Base-by-base conservation (phyloP, 2,888 invertebrate species). In the Cephonodes hylas region DNA sequence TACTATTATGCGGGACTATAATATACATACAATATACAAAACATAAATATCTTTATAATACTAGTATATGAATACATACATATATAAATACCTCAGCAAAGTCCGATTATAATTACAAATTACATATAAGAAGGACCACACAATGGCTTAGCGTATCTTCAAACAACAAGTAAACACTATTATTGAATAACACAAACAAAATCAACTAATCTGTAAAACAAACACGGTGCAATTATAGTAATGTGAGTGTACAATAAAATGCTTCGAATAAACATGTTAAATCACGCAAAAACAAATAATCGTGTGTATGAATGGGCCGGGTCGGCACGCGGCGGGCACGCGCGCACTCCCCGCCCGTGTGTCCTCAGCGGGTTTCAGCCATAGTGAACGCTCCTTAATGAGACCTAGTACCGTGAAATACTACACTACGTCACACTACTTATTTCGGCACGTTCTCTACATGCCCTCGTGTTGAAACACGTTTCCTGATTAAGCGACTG, bases 281-380 rank as follows among this genome's bases (percentile, higher is more conserved):
- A 89, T 89, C 86, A 88, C 78, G 88, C 88, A 91, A 86, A 85
- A 87, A 82, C 88, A 89, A 91, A 90, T 88, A 88, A 76, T 72
- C 76, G 77, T 68, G 76, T 68, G 72, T 66, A 73, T 71, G 68
- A 68, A 73, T 70, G 75, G 69, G 59, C 62, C 66, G 64, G 62
- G 68, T 59, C 66, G 58, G 59, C 85, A 81, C 86, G 82, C 76
- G 86, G 62, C 66, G 58, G 70, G 44, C 84, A 83, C 84, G 81
- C 77, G 79, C 64, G 65, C 65, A 20, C 13, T 10, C 60, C 15
- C 3, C 62, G 44, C 45, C 61, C 59, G 34, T 53, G 53, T 31
- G 27, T 31, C 7, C 53, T 53, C 38, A 10, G n/a, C 13, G 13
- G 38, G 10, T 38, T 38, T 38, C 13, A 38, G 38, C 38, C 38